Base-by-base conservation (phyloP, 2,888 invertebrate species). In the Dryomyza anilis region DNA sequence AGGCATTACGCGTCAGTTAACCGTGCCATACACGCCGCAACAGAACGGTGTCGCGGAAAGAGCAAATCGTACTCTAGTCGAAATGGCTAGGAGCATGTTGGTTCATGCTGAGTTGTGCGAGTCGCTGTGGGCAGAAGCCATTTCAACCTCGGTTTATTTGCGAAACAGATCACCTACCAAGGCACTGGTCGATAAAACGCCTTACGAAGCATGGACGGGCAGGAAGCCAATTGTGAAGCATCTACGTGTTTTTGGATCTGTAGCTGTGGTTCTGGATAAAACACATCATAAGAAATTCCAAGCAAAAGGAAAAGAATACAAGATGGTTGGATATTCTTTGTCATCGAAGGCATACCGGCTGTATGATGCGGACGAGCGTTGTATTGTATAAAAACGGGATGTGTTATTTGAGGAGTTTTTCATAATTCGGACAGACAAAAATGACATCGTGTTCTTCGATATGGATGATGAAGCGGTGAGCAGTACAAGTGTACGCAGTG, bases 41-140 rank as follows among this genome's bases (percentile, higher is more conserved):
- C 72, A 72, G 61, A 72, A 72, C 33, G 72, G 72, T 2, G 68
- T 72, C 6, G 70, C 71, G 0, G 69, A 71, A 33, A 33, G 70
- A 6, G 67, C 63, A 0, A 72, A 72, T 52, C 59, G 67, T 4
- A 71, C 71, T 0, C 48, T 72, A 19, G 53, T 76, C 7, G 75
- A 78, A 52, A 71, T 71, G 64, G 75, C 76, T 3, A 67, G 78
- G 5, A 68, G 73, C 3, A 73, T 79, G 70, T 45, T 81, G 25
- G 46, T 72, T 0, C 64, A 74, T 36, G 57, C 71, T 23, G 65
- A 63, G 3, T 16, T 75, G 1, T 71, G 43, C 70, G 76, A 69
- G 53, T 27, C 64, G 12, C 61, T 73, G 36, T 75, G 75, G 67
- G 72, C 66, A 14, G 72, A 72, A 10, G 73, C 71, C 27, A 48